phyloP scores from a whole-genome alignment of 2,888 invertebrate species.

The Eledona agricola region DNA sequence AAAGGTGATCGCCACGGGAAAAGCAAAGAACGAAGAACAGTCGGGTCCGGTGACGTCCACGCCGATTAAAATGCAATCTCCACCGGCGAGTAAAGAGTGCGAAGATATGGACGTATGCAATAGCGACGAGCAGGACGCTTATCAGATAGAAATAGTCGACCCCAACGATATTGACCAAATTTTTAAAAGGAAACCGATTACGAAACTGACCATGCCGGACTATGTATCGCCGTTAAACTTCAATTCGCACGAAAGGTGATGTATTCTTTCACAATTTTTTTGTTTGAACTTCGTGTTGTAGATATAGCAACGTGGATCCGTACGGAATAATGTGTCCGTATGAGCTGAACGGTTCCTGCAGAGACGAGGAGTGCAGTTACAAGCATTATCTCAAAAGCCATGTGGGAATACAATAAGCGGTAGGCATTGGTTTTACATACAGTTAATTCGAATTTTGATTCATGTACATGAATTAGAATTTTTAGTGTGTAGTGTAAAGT shows the following conservation, averaged over 20 bases:
- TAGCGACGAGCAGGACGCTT: constrained; percentile 21
- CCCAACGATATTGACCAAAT: constrained; percentile 50
- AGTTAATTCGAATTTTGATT: constrained; percentile 20
- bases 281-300: constrained; percentile 22
- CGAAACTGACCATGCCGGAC: constrained; percentile 43
- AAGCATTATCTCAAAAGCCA: constrained; percentile 48
- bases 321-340: constrained; percentile 58
- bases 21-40: background rate
- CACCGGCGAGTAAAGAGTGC: constrained; percentile 22
- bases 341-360: constrained; percentile 58
- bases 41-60: constrained; percentile 20
- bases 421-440: constrained; percentile 1
- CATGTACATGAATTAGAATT: constrained; percentile 12
- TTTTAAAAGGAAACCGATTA: constrained; percentile 32
- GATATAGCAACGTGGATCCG: constrained; percentile 51
- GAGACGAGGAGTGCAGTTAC: constrained; percentile 58
- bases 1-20: background rate
- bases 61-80: constrained; percentile 12
- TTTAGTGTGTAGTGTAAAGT: constrained; percentile 22
- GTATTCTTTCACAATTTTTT: constrained; percentile 23
- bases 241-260: constrained; percentile 48
- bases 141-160: constrained; percentile 41
- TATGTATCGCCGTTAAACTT: constrained; percentile 57
- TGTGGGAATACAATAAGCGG: constrained; percentile 4
- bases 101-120: constrained; percentile 37